Percentiles rank a stretch among this genome's conserved stretches.
Conservation (phyloP, 2,888 invertebrate genomes). For the Mesochorus sp. region DNA sequence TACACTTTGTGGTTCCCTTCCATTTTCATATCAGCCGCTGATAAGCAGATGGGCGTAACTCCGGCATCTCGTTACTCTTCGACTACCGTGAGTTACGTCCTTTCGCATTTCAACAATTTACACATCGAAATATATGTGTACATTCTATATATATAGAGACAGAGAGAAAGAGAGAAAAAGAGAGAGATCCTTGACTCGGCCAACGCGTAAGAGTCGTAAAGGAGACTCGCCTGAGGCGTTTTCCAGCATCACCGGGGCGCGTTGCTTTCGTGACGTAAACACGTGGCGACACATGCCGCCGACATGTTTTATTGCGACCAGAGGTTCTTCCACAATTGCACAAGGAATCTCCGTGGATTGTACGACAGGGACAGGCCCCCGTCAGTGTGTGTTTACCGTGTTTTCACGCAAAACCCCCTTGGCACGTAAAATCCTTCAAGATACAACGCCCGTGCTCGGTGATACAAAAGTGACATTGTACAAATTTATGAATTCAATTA, state of each 20-base stretch:
- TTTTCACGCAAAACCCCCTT: constrained; percentile 25
- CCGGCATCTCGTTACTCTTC: neutral
- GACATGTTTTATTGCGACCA: constrained; percentile 67
- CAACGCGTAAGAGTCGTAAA: constrained; percentile 53
- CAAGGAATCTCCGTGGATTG: constrained; percentile 60
- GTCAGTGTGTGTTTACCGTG: constrained; percentile 24
- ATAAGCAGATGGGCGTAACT: neutral
- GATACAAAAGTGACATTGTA: constrained; percentile 50
- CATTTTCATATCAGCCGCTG: neutral
- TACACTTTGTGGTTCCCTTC: neutral
- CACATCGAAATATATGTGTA: neutral
- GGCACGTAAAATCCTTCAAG: constrained; percentile 20
- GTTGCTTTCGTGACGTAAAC: constrained; percentile 52
- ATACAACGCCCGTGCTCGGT: constrained; percentile 10
- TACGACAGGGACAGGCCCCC: constrained; percentile 43
- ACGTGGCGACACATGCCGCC: constrained; percentile 65
- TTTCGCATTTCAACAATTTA: neutral
- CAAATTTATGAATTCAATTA: constrained; percentile 59
- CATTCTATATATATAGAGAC: neutral
- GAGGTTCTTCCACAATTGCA: constrained; percentile 63
- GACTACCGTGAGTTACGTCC: neutral
- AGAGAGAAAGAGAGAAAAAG: neutral
- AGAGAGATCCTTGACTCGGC: constrained; percentile 20
- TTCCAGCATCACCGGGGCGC: constrained; percentile 42
- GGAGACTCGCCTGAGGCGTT: constrained; percentile 43